Conservation (phyloP, 1,140 invertebrate genomes). For the Leucophenga varia region DNA sequence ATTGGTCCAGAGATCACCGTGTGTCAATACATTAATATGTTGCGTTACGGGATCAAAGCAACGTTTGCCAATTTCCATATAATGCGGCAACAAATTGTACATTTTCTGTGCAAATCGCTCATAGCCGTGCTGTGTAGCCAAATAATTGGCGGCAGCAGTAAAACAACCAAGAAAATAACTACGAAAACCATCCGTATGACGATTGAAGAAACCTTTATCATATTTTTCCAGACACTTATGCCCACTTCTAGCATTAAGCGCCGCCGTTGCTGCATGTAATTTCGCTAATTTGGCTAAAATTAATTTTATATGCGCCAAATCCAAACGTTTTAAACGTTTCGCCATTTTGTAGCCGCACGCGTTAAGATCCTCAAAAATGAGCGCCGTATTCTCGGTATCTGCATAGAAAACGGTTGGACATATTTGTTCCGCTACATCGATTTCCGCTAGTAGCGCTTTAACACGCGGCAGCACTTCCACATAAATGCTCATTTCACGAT, state of each 20-base stretch:
- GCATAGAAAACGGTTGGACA: slow-evolving; percentile 25
- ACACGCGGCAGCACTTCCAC: slow-evolving; percentile 30
- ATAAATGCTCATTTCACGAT: slow-evolving; percentile 36
- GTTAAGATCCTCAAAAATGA: slow-evolving; percentile 32
- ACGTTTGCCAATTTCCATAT: slow-evolving; percentile 29
- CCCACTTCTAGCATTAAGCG: slow-evolving; percentile 23
- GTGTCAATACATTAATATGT: slow-evolving; percentile 64
- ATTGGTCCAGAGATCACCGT: slow-evolving; percentile 69
- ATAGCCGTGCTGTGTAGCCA: slow-evolving; percentile 13
- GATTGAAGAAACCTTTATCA: slow-evolving; percentile 38
- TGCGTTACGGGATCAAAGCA: slow-evolving; percentile 42
- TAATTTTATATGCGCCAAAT: slow-evolving; percentile 58
- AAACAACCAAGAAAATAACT: slow-evolving; percentile 29
- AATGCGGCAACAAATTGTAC: slow-evolving; percentile 13
- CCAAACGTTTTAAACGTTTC: slow-evolving; percentile 58
- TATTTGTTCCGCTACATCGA: slow-evolving; percentile 23
- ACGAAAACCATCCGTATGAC: slow-evolving; percentile 28
- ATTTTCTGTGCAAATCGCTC: slow-evolving; percentile 18
- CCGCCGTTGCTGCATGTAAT: slow-evolving; percentile 60
- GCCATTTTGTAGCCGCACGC: slow-evolving; percentile 53
- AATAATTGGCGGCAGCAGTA: slow-evolving; percentile 16
- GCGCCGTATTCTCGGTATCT: slow-evolving; percentile 18
- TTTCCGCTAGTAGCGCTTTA: slow-evolving; percentile 12
- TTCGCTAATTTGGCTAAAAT: slow-evolving; percentile 59
- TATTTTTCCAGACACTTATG: slow-evolving; percentile 14